Percentiles rank a stretch among this genome's conserved stretches.
These are phyloP conservation scores for Mus musculus DNA, from an alignment of 2,113 vertebrate species.

Conservation along the genomic window DNA sequence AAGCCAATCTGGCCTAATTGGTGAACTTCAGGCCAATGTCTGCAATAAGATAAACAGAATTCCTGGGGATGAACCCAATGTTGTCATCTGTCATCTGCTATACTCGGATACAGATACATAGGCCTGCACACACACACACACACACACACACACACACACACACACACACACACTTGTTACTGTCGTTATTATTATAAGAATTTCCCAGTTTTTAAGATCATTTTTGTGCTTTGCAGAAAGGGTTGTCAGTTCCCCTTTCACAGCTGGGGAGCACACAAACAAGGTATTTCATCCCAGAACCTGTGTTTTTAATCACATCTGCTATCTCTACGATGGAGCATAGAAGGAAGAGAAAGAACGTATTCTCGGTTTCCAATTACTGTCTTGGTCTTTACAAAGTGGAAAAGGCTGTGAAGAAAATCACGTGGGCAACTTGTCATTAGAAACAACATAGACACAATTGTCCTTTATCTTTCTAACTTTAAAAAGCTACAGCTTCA, in stretches of 20 bases:
- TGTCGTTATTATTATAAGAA: neutral
- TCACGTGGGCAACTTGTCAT: constrained; percentile 51
- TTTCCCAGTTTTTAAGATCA: neutral
- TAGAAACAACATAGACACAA: constrained; percentile 62
- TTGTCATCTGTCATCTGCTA: neutral
- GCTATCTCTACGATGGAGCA: neutral
- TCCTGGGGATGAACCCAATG: neutral
- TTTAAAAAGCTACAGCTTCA: constrained; percentile 60
- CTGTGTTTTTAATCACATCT: neutral
- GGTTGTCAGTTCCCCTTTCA: neutral
- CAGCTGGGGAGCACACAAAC: neutral
- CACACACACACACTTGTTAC: neutral
- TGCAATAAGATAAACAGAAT: neutral
- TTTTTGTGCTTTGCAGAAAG: neutral
- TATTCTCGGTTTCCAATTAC: constrained; percentile 50
- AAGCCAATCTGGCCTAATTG: neutral
- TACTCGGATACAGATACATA: neutral
- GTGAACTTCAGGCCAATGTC: neutral
- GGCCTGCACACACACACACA: neutral
- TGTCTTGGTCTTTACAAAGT: constrained; percentile 55
- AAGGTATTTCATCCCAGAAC: neutral
- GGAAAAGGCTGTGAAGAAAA: constrained; percentile 6
- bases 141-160: neutral
- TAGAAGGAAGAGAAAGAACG: neutral
- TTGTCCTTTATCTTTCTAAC: constrained; percentile 44